Percentiles rank a stretch among this genome's conserved stretches.
phyloP scores from a whole-genome alignment of 2,888 invertebrate genomes.

The Notodonta dromedarius region DNA sequence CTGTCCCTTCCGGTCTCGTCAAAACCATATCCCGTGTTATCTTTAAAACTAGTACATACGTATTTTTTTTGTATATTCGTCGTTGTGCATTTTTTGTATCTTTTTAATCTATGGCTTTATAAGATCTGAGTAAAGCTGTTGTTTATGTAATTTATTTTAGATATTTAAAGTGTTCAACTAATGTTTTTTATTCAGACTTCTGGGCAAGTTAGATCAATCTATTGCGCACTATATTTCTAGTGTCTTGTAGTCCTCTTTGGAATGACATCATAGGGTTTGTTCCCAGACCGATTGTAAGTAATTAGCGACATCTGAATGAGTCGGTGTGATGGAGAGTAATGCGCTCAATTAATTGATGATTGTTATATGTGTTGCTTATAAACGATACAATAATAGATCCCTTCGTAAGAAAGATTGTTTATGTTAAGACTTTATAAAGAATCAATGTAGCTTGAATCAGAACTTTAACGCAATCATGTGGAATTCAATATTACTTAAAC shows the following conservation, averaged over 20 bases:
- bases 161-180: too few species aligned
- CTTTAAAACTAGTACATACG: too few species aligned
- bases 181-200: too few species aligned
- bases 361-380: constrained; percentile 11
- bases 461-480: not conserved
- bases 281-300: constrained; percentile 22
- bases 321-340: constrained; percentile 25
- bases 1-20: too few species aligned
- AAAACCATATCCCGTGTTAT: too few species aligned
- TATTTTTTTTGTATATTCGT: too few species aligned
- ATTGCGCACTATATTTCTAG: not conserved
- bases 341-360: constrained; percentile 26
- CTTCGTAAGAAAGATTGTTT: constrained; percentile 1
- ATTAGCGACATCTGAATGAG: constrained; percentile 19
- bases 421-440: not conserved
- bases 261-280: not conserved
- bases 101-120: too few species aligned
- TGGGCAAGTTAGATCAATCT: not conserved
- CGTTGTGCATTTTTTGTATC: too few species aligned
- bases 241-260: not conserved
- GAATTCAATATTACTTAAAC: too few species aligned
- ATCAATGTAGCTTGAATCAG: not conserved
- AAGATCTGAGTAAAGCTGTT: too few species aligned
- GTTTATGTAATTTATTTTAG: too few species aligned
- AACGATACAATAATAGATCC: too few species aligned